A percentile compares a stretch with the other conserved stretches of the same genome.
Conservation (phyloP, 2,888 invertebrate genomes). For the Sphinx pinastri region DNA sequence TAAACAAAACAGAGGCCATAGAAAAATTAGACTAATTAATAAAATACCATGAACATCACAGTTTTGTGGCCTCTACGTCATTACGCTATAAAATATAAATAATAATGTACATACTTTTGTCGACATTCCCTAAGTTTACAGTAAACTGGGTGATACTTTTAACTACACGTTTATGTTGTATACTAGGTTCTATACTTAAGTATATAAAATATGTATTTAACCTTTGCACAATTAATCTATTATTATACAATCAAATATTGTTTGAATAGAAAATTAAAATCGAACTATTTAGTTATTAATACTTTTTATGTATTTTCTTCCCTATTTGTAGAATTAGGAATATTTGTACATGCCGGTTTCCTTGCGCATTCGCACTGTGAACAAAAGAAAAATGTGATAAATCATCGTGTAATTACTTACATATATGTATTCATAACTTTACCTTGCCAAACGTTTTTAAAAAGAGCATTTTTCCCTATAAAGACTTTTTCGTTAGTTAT, state of each 20-base stretch:
- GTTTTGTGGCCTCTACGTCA: conserved; percentile 23
- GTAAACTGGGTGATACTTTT: conserved; percentile 45
- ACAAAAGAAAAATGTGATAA: conserved; percentile 39
- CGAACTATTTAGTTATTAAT: conserved; percentile 39
- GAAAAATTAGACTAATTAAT: conserved; percentile 27
- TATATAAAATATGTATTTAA: neutral
- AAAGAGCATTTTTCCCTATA: too few species aligned
- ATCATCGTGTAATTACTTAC: too few species aligned
- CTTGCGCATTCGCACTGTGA: conserved; percentile 81
- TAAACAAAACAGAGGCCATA: neutral
- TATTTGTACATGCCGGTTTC: conserved; percentile 80
- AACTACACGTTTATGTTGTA: conserved; percentile 7
- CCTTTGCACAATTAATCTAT: conserved; percentile 10
- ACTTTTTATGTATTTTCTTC: conserved; percentile 41
- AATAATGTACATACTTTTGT: conserved; percentile 43
- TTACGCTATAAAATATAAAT: conserved; percentile 30
- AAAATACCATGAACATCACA: conserved; percentile 31
- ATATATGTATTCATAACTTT: too few species aligned
- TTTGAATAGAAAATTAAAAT: conserved; percentile 31
- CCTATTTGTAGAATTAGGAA: conserved; percentile 53
- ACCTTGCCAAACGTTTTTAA: too few species aligned
- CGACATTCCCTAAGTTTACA: conserved; percentile 30
- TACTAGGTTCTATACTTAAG: neutral
- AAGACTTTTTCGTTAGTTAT: too few species aligned
- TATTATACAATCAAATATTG: conserved; percentile 20